Base-by-base conservation (phyloP, 1,140 invertebrate species). In the Linepithema humile region DNA sequence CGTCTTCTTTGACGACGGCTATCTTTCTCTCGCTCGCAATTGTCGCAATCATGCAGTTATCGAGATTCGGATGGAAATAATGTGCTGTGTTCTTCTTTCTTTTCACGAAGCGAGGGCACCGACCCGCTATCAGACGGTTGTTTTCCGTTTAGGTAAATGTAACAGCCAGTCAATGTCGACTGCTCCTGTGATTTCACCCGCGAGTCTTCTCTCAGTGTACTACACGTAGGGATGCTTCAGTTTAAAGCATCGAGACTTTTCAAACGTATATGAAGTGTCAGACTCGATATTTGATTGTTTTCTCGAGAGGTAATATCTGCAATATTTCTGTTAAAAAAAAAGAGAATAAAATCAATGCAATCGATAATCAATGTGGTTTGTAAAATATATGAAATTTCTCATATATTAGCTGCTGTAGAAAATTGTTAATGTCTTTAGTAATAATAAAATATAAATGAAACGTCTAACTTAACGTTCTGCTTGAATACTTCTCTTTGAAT, bases 61-160 rank as follows among this genome's bases (percentile, higher is more conserved):
- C 29, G 72, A 62, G 38, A 69, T 6, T 82, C 43, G 40, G 29
- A 55, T 80, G 59, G 20, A 65, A 80, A 67, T 82, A 65, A 80
- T 70, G n/a, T 78, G 35, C 17, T 78, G 45, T 78, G 84, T 89
- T 88, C 80, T 87, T 84, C 90, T 90, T 89, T 91, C 87, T 90
- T 64, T 73, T 86, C 60, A 85, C 86, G 89, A 94, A 94, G 94
- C 93, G 88, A 94, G 93, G 90, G 92, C 93, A 88, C 93, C 92
- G 88, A 93, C 93, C 91, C 94, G 93, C 89, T 94, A 94, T 94
- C 91, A 94, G 93, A 91, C 92, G 89, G 91, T 94, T 88, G 90
- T 94, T 93, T 94, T 94, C 91, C 92, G 91, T 92, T 94, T 94
- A 94, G 94, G 94, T 94, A 94, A 94, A 93, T 92, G 84, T 85